A percentile compares a stretch with the other conserved stretches of the same genome.
Conservation (phyloP, 2,888 invertebrate genomes). For the Leptothorax acervorum region DNA sequence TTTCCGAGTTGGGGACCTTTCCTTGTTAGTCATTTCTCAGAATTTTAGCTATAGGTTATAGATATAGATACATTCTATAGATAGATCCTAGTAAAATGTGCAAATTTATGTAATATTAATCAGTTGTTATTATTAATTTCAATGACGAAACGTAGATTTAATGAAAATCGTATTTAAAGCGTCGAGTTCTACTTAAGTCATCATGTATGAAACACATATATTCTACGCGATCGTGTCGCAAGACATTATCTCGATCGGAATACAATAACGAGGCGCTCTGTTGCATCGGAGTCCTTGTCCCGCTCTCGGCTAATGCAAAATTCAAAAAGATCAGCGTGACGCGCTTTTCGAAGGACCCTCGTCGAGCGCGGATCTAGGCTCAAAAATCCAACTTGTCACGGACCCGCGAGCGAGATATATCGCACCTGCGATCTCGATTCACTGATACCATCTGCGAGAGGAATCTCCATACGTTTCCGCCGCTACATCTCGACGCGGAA, state of each 20-base stretch:
- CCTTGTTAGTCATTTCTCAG: no score
- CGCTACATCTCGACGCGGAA: constrained; percentile 63
- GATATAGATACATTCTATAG: background rate
- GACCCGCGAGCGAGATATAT: background rate
- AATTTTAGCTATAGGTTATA: no score
- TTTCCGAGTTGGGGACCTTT: no score
- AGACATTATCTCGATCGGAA: constrained; percentile 42
- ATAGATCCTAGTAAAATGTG: background rate
- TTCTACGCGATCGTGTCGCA: constrained; percentile 8
- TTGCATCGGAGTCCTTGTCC: constrained; percentile 27
- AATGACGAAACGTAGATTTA: background rate
- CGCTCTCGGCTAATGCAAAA: constrained; percentile 38
- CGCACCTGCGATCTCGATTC: constrained; percentile 15
- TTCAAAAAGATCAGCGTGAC: constrained; percentile 18
- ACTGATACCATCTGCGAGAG: constrained; percentile 28
- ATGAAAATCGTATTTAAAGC: background rate
- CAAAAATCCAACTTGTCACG: constrained; percentile 28
- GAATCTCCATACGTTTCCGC: constrained; percentile 5
- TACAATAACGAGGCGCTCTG: constrained; percentile 27
- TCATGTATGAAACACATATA: background rate
- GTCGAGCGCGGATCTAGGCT: constrained; percentile 27
- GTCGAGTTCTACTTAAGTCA: background rate
- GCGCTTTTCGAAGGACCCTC: background rate
- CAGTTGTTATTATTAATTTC: background rate
- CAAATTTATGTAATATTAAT: background rate